These are phyloP conservation scores for Brachyistius frenatus DNA, from an alignment of 2,113 vertebrate species.

Conservation along the genomic window DNA sequence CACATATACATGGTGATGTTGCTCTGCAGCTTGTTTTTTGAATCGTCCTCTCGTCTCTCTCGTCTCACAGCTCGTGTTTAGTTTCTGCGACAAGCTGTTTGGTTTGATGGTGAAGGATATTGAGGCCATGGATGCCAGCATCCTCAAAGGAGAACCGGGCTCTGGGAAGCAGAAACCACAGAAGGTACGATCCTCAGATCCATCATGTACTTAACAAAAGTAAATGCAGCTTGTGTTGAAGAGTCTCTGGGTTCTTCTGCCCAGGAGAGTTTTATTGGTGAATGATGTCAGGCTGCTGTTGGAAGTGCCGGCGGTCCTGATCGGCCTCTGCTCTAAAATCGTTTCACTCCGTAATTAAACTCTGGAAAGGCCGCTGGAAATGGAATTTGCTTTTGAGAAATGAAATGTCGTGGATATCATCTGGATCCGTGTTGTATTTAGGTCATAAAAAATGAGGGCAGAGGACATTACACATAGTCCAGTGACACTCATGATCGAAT, in stretches of 20 bases:
- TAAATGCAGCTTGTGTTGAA: background rate
- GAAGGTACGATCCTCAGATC: slow-evolving; percentile 85
- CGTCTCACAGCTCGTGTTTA: slow-evolving; percentile 92
- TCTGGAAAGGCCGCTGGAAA: background rate
- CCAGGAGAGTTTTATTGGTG: too few species aligned
- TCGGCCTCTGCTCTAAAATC: background rate
- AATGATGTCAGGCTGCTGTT: too few species aligned
- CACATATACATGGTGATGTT: background rate
- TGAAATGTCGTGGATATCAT: background rate
- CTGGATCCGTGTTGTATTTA: background rate
- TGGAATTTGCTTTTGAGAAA: background rate
- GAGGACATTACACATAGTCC: background rate
- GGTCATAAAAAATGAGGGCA: background rate
- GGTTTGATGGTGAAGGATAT: slow-evolving; percentile 94
- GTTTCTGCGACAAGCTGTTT: slow-evolving; percentile 97
- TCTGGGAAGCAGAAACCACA: slow-evolving; percentile 90
- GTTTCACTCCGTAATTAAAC: slow-evolving; percentile 10
- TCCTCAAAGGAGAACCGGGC: slow-evolving; percentile 91
- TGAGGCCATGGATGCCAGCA: slow-evolving; percentile 98
- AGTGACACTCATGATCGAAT: background rate
- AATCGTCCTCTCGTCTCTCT: background rate
- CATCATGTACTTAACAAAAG: background rate
- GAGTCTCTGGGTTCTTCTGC: background rate
- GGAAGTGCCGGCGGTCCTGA: background rate
- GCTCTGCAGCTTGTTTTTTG: background rate